Percentiles rank a stretch among this genome's conserved stretches.
phyloP scores from a whole-genome alignment of 2,888 invertebrate genomes.

The Dicyrtomina minuta region DNA sequence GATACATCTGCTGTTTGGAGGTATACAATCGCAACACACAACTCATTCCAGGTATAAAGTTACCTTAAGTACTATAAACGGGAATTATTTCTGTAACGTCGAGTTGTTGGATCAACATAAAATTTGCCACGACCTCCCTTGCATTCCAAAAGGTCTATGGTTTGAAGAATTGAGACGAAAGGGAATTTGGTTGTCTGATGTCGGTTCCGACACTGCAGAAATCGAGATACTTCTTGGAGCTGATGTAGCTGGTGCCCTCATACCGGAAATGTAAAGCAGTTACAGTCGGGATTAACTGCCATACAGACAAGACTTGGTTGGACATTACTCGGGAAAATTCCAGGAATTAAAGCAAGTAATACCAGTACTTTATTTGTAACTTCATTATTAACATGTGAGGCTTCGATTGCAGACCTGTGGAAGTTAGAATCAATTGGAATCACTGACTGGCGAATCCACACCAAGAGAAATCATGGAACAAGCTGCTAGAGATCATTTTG shows the following conservation, averaged over 20 bases:
- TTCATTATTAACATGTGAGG: no score
- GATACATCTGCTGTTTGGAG: constrained; percentile 21
- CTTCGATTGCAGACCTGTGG: no score
- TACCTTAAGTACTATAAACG: neutral
- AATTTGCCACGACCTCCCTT: neutral
- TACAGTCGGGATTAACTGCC: constrained; percentile 16
- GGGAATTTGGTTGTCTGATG: constrained; percentile 8
- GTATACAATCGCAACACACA: neutral
- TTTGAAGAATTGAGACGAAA: neutral
- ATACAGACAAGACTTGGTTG: constrained; percentile 24
- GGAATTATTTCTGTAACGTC: neutral
- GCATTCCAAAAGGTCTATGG: neutral
- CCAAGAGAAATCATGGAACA: no score
- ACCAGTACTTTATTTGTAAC: no score
- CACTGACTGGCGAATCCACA: no score
- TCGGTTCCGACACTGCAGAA: neutral
- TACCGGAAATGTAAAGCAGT: constrained; percentile 2
- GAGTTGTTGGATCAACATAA: neutral
- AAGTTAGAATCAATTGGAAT: no score
- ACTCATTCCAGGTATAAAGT: no score
- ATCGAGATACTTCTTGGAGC: constrained; percentile 22
- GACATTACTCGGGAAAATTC: constrained; percentile 20
- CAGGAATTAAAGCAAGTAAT: no score
- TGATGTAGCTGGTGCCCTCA: neutral
- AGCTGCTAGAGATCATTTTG: no score